Evolutionary conservation across 1,140 invertebrate species (phyloP).

Genomic region (Panagrolaimus sp.): DNA sequence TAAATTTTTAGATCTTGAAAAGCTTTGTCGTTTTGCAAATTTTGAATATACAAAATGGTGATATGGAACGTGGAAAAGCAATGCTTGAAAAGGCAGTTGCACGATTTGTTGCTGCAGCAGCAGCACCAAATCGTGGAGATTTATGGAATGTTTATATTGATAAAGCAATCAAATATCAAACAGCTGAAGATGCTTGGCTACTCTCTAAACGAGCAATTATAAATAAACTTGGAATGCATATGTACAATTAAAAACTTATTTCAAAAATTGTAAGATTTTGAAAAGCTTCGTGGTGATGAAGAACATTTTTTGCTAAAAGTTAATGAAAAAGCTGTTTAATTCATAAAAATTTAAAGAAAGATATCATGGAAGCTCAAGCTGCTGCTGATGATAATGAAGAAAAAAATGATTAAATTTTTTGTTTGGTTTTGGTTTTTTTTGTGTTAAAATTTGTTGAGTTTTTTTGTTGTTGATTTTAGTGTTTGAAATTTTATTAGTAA

Average conservation of each 20-base stretch:
- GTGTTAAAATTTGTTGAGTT: too few relatives aligned
- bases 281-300: constrained; percentile 9
- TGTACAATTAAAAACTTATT: constrained; percentile 3
- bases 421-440: too few relatives aligned
- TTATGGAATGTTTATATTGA: constrained; percentile 81
- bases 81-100: constrained; percentile 80
- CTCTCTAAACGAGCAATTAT: constrained; percentile 64
- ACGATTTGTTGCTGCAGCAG: too few relatives aligned
- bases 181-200: constrained; percentile 72
- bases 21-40: constrained; percentile 77
- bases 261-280: constrained; percentile 7
- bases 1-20: constrained; percentile 70
- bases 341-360: background rate
- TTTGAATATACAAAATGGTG: constrained; percentile 75
- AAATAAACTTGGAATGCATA: background rate
- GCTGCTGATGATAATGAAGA: background rate
- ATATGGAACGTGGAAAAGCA: constrained; percentile 74
- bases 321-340: background rate
- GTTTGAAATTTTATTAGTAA: too few relatives aligned
- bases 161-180: constrained; percentile 70
- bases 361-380: background rate
- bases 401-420: too few relatives aligned
- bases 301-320: background rate
- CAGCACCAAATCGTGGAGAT: constrained; percentile 79
- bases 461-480: too few relatives aligned